These are phyloP conservation scores for Octodon degus DNA, from an alignment of 2,113 vertebrate genomes.

Conservation along the genomic window DNA sequence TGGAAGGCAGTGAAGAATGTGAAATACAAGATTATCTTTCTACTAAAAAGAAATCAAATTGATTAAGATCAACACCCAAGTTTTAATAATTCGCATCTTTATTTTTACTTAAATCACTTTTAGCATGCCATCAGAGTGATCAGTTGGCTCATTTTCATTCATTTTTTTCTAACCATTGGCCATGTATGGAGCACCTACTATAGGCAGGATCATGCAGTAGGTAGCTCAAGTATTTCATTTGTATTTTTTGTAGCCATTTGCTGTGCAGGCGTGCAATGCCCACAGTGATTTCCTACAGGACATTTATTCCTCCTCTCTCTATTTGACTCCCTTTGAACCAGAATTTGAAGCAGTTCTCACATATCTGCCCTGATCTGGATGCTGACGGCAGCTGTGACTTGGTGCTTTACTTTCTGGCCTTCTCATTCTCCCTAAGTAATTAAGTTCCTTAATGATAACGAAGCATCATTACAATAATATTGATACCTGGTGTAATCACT, in stretches of 20 bases:
- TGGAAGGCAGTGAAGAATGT: not conserved
- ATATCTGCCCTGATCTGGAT: not conserved
- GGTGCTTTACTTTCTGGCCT: slow-evolving; percentile 72
- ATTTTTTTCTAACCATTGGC: not conserved
- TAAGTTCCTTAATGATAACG: slow-evolving; percentile 85
- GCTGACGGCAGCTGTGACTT: not conserved
- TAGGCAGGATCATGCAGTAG: not conserved
- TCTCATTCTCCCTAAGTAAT: slow-evolving; percentile 82
- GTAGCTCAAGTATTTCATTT: not conserved
- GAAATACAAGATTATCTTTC: not conserved
- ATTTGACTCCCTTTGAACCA: not conserved
- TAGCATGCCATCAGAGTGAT: not conserved
- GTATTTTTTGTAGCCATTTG: not conserved
- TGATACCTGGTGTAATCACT: slow-evolving; percentile 88
- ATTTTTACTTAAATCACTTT: slow-evolving; percentile 19
- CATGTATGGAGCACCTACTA: not conserved
- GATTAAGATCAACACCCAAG: not conserved
- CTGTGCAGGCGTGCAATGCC: fast-evolving
- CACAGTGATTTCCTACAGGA: fast-evolving
- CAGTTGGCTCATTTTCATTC: not conserved
- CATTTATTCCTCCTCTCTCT: not conserved
- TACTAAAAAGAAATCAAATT: not conserved
- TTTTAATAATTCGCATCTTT: not conserved
- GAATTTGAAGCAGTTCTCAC: slow-evolving; percentile 4
- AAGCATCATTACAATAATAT: slow-evolving; percentile 84